A percentile compares a stretch with the other conserved stretches of the same genome.
These are phyloP conservation scores for Drosophila elegans DNA, from an alignment of 1,140 invertebrate species.

Conservation along the genomic window DNA sequence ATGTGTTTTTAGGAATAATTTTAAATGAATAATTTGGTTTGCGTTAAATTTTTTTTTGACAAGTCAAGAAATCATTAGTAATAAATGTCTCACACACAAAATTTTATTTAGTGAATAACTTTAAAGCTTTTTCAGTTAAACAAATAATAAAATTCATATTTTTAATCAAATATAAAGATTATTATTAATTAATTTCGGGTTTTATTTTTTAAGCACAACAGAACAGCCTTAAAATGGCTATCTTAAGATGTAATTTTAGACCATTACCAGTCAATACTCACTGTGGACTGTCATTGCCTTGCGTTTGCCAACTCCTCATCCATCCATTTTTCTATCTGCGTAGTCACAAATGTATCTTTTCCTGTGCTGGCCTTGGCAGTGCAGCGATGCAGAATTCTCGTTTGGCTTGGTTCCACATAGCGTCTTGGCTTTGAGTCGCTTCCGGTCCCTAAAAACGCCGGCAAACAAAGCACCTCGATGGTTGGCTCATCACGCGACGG, in stretches of 20 bases:
- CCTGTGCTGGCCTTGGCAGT: conserved; percentile 29
- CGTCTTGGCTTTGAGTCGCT: background rate
- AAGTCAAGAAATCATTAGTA: too few relatives aligned
- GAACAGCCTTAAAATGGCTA: too few relatives aligned
- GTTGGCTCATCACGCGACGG: conserved; percentile 62
- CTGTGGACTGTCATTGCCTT: conserved; percentile 6
- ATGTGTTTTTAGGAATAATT: too few relatives aligned
- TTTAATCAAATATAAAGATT: background rate
- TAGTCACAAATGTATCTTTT: conserved; percentile 10
- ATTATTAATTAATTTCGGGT: background rate
- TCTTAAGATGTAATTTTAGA: background rate
- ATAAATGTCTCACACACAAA: too few relatives aligned
- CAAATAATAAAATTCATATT: background rate
- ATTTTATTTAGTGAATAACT: background rate
- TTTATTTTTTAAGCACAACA: background rate
- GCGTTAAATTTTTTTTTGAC: too few relatives aligned
- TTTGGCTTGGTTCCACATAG: conserved; percentile 2
- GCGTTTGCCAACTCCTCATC: background rate
- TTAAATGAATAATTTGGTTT: too few relatives aligned
- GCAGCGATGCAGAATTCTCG: conserved; percentile 50
- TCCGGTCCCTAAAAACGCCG: conserved; percentile 19
- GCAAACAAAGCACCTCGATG: conserved; percentile 15
- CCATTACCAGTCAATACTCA: too few relatives aligned
- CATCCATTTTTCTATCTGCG: conserved; percentile 4
- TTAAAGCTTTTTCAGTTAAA: too few relatives aligned